Base-by-base conservation (phyloP, 2,113 vertebrate species). In the Hepsetus odoe region DNA sequence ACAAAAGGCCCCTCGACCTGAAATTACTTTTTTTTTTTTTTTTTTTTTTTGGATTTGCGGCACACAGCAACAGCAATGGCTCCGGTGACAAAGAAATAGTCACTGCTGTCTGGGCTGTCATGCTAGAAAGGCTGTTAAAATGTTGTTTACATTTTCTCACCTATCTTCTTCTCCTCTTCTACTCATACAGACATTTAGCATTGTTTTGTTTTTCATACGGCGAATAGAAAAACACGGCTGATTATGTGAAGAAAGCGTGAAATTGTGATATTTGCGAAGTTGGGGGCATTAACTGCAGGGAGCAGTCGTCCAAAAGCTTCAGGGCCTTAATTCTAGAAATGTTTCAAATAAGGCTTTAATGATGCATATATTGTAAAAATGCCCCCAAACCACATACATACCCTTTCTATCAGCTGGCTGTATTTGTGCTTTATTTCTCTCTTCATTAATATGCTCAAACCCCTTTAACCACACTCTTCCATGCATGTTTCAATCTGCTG, bases 41-140 rank as follows among this genome's bases (percentile, higher is more conserved):
- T 92, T n/a, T n/a, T n/a, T n/a, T 84, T 90, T 89, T 88, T 92
- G 91, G 90, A 91, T 92, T 90, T 91, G 88, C 86, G 88, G 87
- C 86, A 80, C 88, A 89, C 89, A 85, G 91, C 89, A 91, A 90
- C 90, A 88, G 87, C 91, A 89, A 87, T 88, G 88, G 86, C 85
- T 84, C 86, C 85, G 86, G 88, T 87, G 90, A 93, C 89, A 90
- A 92, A 90, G 86, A 91, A 90, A 93, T 90, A 86, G 89, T 90
- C 87, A 90, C 85, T 84, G 85, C 81, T 67, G 74, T 79, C 80
- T 75, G 51, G 16, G 58, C 55, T 66, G 80, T 77, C 74, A 56
- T 56, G 89, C 87, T 86, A 89, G 84, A 88, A 87, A 88, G 85
- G 85, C 86, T 86, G 87, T 83, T 88, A 86, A 82, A 86, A 87